Base-by-base conservation (phyloP, 1,140 invertebrate genomes). In the Dreissena rostriformis region DNA sequence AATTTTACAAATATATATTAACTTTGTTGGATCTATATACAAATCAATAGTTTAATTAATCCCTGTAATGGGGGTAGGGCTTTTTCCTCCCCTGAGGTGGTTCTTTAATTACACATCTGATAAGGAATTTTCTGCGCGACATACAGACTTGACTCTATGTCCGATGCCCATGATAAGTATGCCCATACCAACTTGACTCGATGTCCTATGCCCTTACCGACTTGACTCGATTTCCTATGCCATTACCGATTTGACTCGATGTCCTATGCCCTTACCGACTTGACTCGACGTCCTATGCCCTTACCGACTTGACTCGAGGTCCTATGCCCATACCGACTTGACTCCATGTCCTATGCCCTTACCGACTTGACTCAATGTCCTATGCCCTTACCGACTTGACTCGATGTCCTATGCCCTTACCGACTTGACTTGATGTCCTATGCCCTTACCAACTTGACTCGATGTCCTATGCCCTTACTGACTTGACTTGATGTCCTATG, bases 91-190 rank as follows among this genome's bases (percentile, higher is more conserved):
- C n/a, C n/a, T n/a, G n/a, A n/a, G n/a, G n/a, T n/a, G n/a, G n/a
- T n/a, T n/a, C n/a, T n/a, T n/a, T n/a, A n/a, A n/a, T n/a, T n/a
- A n/a, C n/a, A n/a, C n/a, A n/a, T n/a, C n/a, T n/a, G n/a, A n/a
- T n/a, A n/a, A n/a, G n/a, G n/a, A n/a, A n/a, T n/a, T n/a, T n/a
- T n/a, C n/a, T n/a, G n/a, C 4, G 8, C 39, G 8, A 8, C 92
- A 94, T 91, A 96, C 95, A 0, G 98, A 99, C 94, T 99, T 99
- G 11, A 99, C 97, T 84, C 99, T 96, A 94, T 99, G 97, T 49
- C 98, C 99, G 91, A 99, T 99, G 63, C 99, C 99, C 98, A 99
- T 99, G 87, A 99, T 99, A 5, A 99, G 96, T 93, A 99, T 96
- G 0, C 99, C 99, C 92, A 98, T 97, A 39, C 2, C 8, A 39